Evolutionary conservation across 2,888 invertebrate species (phyloP).

Genomic region (Cyrtodaria siliqua): DNA sequence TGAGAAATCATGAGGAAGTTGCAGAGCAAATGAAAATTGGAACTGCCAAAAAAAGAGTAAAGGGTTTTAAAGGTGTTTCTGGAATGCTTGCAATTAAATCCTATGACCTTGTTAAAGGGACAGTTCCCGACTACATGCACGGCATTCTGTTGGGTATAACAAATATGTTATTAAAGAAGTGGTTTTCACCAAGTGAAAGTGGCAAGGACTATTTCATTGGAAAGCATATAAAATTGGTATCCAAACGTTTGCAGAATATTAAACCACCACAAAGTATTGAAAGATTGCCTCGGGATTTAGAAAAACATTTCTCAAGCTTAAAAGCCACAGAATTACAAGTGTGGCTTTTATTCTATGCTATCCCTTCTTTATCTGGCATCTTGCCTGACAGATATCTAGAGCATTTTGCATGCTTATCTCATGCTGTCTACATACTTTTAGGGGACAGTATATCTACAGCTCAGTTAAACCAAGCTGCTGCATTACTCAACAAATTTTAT

Average conservation of each 20-base stretch:
- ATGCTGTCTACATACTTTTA: constrained; percentile 16
- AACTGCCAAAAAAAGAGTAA: constrained; percentile 3
- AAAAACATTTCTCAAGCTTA: constrained; percentile 18
- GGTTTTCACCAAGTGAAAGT: constrained; percentile 17
- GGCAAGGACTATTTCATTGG: constrained; percentile 14
- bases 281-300: constrained; percentile 27
- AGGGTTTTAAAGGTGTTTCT: constrained; percentile 43
- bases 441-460: constrained; percentile 2
- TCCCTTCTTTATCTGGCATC: constrained; percentile 9
- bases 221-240: constrained; percentile 10
- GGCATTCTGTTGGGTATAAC: constrained; percentile 33
- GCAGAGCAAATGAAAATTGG: constrained; percentile 8
- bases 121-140: constrained; percentile 39
- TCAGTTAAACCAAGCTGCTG: background rate
- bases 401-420: constrained; percentile 5
- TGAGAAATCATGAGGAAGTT: constrained; percentile 11
- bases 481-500: background rate
- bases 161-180: constrained; percentile 7
- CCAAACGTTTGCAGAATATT: constrained; percentile 2
- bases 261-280: constrained; percentile 23
- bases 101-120: constrained; percentile 15
- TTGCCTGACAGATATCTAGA: constrained; percentile 7
- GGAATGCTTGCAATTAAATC: constrained; percentile 11
- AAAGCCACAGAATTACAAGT: constrained; percentile 16
- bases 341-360: constrained; percentile 13